Evolutionary conservation across 2,113 vertebrate species (phyloP), one percentile per base, ranked within the genome.

Genomic region (Scomber scombrus): DNA sequence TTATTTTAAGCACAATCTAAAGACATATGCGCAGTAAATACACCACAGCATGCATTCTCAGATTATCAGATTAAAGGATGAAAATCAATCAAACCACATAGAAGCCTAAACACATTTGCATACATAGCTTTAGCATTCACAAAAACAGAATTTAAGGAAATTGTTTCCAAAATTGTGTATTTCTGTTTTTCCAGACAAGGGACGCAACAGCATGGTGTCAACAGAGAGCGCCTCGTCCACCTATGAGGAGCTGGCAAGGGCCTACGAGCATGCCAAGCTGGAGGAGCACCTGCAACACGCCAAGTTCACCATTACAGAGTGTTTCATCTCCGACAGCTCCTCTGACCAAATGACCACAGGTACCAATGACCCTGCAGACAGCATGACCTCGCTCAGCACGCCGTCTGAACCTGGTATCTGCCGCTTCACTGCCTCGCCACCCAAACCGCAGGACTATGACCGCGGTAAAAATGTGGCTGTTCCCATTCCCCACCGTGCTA

Each of bases 161-260:
- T 5, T 9, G 14, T 51, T 49, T 11, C 54, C 40, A 26, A 31
- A 47, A 7, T 29, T 26, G 2, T 19, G 0, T 21, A 3, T 11
- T 0, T 52, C 34, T 55, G 0, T 66, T 34, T 74, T 79, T 82
- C 6, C 87, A 92, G 98, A 99, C 91, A 99, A 99, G 93, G 98
- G 98, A 0, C 94, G 98, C 12, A 99, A 99, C 95, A 99, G 98
- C 94, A 99, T 99, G 98, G 98, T 99, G 86, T 99, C 98, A 0
- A 99, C 97, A 0, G 97, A 99, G 94, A 99, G 97, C 0, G 97
- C 97, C 52, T 98, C 97, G 0, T 99, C 97, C 43, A 99, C 97
- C 23, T 99, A 99, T 0, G 97, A 99, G 93, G 97, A 99, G 94
- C 95, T 99, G 95, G 97, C 97, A 0, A 94, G 97, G 0, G 97